A percentile compares a stretch with the other conserved stretches of the same genome.
phyloP scores from a whole-genome alignment of 2,113 vertebrate genomes.

The Zingel zingel region DNA sequence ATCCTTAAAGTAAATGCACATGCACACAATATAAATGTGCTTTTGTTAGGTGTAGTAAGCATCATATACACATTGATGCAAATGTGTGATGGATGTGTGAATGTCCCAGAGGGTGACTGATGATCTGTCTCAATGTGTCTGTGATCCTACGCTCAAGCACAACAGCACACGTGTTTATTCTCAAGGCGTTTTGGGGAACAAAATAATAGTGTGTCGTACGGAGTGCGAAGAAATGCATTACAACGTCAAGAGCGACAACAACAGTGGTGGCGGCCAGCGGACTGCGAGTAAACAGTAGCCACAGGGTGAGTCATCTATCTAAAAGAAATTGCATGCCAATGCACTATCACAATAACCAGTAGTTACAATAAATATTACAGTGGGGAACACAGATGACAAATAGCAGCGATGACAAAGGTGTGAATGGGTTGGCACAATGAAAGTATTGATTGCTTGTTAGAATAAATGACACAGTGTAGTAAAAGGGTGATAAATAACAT shows the following conservation, averaged over 20 bases:
- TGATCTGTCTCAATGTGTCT: constrained; percentile 11
- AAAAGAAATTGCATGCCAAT: constrained; percentile 64
- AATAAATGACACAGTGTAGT: constrained; percentile 39
- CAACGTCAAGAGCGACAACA: constrained; percentile 36
- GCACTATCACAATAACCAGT: constrained; percentile 59
- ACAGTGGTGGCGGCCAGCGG: constrained; percentile 9
- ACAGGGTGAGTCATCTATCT: constrained; percentile 59
- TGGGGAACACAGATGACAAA: constrained; percentile 37
- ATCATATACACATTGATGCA: neutral
- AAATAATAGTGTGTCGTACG: constrained; percentile 44
- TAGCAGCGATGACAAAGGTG: constrained; percentile 41
- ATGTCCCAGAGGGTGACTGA: neutral
- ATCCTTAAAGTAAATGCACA: neutral
- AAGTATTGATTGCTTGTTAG: constrained; percentile 47
- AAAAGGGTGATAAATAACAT: constrained; percentile 25
- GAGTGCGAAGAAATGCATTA: constrained; percentile 47
- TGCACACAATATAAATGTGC: neutral
- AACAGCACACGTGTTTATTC: constrained; percentile 64
- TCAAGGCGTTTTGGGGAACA: constrained; percentile 68
- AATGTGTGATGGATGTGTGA: neutral
- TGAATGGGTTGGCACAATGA: constrained; percentile 23
- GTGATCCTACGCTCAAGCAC: constrained; percentile 9
- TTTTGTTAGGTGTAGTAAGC: neutral
- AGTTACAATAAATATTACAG: constrained; percentile 66
- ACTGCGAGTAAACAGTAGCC: constrained; percentile 58